Percentiles rank a stretch among this genome's conserved stretches.
Evolutionary conservation across 2,797 vertebrate species (phyloP).

Genomic region (Etheostoma nigrum): DNA sequence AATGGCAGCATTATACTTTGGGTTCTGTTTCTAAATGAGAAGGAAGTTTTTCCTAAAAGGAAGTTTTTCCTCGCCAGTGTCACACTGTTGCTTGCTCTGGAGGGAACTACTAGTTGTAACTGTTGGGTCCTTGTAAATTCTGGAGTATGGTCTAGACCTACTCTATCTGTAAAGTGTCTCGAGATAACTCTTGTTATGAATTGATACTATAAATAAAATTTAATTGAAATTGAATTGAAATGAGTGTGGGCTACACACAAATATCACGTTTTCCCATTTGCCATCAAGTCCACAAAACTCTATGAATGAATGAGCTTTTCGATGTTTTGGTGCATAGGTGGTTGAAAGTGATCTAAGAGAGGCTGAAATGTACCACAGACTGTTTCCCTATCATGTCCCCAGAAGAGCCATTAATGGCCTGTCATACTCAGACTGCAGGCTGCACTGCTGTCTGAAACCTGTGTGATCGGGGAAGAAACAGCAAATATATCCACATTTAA

Average conservation of each 20-base stretch:
- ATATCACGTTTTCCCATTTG: slow-evolving; percentile 3
- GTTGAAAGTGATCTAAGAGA: slow-evolving; percentile 61
- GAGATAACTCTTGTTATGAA: too few relatives aligned
- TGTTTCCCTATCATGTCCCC: slow-evolving; percentile 54
- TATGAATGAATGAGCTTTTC: slow-evolving; percentile 3
- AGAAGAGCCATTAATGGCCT: slow-evolving; percentile 46
- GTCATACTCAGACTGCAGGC: slow-evolving; percentile 29
- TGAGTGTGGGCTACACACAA: not conserved
- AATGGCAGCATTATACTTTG: not conserved
- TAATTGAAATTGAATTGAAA: not conserved
- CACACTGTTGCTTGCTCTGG: too few relatives aligned
- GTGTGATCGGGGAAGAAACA: not conserved
- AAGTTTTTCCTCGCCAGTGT: too few relatives aligned
- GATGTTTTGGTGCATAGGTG: slow-evolving; percentile 51
- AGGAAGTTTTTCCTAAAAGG: too few relatives aligned
- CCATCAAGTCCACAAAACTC: slow-evolving; percentile 20
- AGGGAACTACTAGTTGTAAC: too few relatives aligned
- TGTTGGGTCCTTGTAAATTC: too few relatives aligned
- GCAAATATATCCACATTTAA: not conserved
- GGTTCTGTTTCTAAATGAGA: not conserved
- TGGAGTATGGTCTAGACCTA: too few relatives aligned
- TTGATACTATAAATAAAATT: too few relatives aligned
- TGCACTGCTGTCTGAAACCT: slow-evolving; percentile 15
- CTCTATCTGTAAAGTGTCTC: too few relatives aligned
- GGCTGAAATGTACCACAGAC: slow-evolving; percentile 42